Percentiles rank a stretch among this genome's conserved stretches.
Evolutionary conservation across 2,888 invertebrate genomes (phyloP).

Genomic region (Andrena trimmerana): DNA sequence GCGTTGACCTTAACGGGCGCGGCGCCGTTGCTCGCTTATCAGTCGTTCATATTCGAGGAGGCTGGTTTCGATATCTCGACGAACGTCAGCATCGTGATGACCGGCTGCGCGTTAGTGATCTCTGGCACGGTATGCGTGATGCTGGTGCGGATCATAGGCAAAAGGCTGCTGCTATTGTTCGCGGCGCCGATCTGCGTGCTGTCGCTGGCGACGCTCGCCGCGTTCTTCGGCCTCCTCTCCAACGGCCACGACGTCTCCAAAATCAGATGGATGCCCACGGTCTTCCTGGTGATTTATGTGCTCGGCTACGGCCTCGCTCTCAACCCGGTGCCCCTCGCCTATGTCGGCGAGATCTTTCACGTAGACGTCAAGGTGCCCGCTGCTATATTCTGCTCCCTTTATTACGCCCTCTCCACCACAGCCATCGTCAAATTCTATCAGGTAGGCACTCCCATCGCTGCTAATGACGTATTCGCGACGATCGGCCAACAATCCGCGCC

Average conservation of each 20-base stretch:
- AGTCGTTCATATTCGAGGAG: constrained; percentile 79
- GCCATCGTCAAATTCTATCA: constrained; percentile 81
- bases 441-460: constrained; percentile 68
- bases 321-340: constrained; percentile 82
- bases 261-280: constrained; percentile 80
- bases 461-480: no score
- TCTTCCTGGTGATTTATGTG: constrained; percentile 79
- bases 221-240: constrained; percentile 77
- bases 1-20: constrained; percentile 80
- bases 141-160: constrained; percentile 79
- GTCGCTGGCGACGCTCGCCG: constrained; percentile 75
- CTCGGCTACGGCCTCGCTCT: constrained; percentile 80
- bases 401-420: constrained; percentile 79
- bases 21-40: constrained; percentile 81
- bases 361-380: constrained; percentile 82
- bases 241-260: constrained; percentile 73
- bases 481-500: no score
- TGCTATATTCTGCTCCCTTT: constrained; percentile 80
- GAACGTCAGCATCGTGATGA: constrained; percentile 77
- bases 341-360: constrained; percentile 82
- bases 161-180: constrained; percentile 77
- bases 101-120: constrained; percentile 79
- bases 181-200: constrained; percentile 76
- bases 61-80: constrained; percentile 79
- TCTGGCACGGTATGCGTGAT: constrained; percentile 79